Evolutionary conservation across 1,140 invertebrate species (phyloP).

Genomic region (Hyphantria cunea): DNA sequence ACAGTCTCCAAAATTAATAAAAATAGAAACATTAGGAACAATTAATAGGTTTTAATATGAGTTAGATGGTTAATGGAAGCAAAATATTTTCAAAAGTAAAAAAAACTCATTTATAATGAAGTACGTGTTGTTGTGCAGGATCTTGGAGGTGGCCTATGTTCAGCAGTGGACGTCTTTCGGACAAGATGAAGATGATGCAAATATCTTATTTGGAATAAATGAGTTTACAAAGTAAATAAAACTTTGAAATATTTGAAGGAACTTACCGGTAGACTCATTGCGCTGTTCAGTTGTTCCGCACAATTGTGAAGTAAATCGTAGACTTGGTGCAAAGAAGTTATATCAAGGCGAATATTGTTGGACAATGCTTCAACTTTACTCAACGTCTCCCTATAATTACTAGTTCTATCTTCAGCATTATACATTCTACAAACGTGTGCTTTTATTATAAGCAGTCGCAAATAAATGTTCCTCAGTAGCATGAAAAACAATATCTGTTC

Average conservation of each 20-base stretch:
- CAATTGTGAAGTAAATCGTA: slow-evolving; percentile 61
- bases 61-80: no score
- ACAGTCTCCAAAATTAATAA: no score
- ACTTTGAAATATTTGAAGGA: slow-evolving; percentile 11
- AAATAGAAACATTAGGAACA: slow-evolving; percentile 2
- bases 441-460: slow-evolving; percentile 44
- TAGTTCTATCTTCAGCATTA: slow-evolving; percentile 13
- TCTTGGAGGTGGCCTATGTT: no score
- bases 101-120: no score
- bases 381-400: slow-evolving; percentile 19
- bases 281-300: slow-evolving; percentile 48
- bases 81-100: no score
- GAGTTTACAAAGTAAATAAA: no score
- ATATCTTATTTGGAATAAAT: no score
- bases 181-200: no score
- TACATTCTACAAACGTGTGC: slow-evolving; percentile 46
- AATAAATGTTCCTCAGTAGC: slow-evolving; percentile 34
- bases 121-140: no score
- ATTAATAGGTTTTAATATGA: no score
- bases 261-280: slow-evolving; percentile 59
- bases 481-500: slow-evolving; percentile 43
- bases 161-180: no score
- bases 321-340: slow-evolving; percentile 45
- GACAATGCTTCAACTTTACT: slow-evolving; percentile 42
- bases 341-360: slow-evolving; percentile 42